Base-by-base conservation (phyloP, 1,140 invertebrate genomes). In the fruit fly (Drosophila melanogaster) region DNA sequence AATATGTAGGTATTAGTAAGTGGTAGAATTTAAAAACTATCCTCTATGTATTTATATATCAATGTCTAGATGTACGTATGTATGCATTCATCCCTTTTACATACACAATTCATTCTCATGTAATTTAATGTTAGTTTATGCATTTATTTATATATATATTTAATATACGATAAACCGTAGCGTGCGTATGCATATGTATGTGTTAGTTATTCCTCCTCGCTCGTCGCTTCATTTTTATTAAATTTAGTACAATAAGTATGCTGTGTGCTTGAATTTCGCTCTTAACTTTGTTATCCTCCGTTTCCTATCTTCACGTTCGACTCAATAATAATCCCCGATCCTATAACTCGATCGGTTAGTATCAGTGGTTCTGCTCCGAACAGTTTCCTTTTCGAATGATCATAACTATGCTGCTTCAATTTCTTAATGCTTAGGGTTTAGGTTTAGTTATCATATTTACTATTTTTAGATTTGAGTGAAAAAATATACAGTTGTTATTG, bases 401-500 rank as follows among this genome's bases (percentile, higher is more conserved):
- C 22, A 15, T 62, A 30, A 43, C 49, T 54, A 47, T 46, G 46
- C 53, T 60, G 40, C 22, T 77, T 67, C 46, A 43, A 44, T 79
- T 22, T 53, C 78, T 60, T 62, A 76, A 55, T 65, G 33, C 72
- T 51, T 67, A 49, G 33, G 24, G 33, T 66, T 70, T 69, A 70
- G 49, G 33, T 66, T 70, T 69, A 70, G 49, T 70, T 70, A 50
- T 81, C 59, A 53, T 87, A 81, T 87, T 86, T 83, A 83, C 75
- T 83, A 83, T 46, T 70, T 70, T 57, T 87, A 79, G 79, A 83
- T 73, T 87, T 86, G 76, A 87, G 83, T 86, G 83, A 81, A 86
- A 86, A 86, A 86, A 86, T 86, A 86, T 86, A 86, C 83, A 86
- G 65, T 81, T 86, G 65, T 87, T 86, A 79, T 86, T 83, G 71